These are phyloP conservation scores for Ecliptopera silaceata DNA, from an alignment of 2,888 invertebrate species.

Conservation along the genomic window DNA sequence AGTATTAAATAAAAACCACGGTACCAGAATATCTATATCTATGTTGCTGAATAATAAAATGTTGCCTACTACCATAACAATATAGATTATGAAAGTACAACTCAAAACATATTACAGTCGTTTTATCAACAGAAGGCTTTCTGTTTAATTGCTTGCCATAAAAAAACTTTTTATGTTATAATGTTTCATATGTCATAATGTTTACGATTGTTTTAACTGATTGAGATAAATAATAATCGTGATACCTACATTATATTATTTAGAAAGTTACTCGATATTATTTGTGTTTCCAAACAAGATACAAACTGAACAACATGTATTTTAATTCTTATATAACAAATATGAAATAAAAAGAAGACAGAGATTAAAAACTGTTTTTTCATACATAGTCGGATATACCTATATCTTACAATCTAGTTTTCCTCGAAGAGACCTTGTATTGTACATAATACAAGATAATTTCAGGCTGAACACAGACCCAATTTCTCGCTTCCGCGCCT, in stretches of 20 bases:
- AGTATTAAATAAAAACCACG: too few relatives aligned
- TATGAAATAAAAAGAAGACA: too few relatives aligned
- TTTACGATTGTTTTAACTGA: conserved; percentile 28
- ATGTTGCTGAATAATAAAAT: neutral
- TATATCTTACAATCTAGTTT: too few relatives aligned
- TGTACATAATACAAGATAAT: neutral
- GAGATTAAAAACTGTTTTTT: too few relatives aligned
- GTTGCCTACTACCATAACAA: neutral
- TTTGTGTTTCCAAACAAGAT: too few relatives aligned
- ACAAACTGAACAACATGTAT: too few relatives aligned
- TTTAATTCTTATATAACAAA: too few relatives aligned
- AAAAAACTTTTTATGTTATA: conserved; percentile 53
- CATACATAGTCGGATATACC: too few relatives aligned
- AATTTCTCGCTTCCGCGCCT: conserved; percentile 15
- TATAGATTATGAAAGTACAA: conserved; percentile 19
- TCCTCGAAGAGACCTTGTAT: neutral
- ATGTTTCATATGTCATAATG: conserved; percentile 14
- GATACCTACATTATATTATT: conserved; percentile 3
- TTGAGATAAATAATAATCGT: conserved; percentile 24
- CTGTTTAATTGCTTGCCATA: conserved; percentile 59
- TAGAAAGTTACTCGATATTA: neutral
- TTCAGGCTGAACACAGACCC: conserved; percentile 9
- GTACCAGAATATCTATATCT: too few relatives aligned
- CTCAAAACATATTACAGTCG: conserved; percentile 44
- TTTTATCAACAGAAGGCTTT: conserved; percentile 42